A percentile compares a stretch with the other conserved stretches of the same genome.
Evolutionary conservation across 2,113 vertebrate species (phyloP).

Genomic region (Prunella fulvescens): DNA sequence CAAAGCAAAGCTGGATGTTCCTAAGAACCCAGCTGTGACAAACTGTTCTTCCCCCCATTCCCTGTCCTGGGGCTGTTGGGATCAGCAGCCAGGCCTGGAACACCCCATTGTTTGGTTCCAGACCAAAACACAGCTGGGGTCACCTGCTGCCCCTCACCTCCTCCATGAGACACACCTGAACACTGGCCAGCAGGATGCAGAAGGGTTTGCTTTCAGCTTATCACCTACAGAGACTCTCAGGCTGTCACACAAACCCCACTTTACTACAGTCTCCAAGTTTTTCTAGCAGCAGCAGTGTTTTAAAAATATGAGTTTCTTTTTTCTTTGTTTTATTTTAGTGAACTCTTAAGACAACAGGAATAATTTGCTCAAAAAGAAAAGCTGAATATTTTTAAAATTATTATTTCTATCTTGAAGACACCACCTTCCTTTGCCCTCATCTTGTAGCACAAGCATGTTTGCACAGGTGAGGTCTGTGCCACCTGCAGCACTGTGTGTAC

Average conservation of each 20-base stretch:
- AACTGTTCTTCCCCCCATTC: neutral
- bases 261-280: neutral
- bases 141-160: neutral
- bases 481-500: neutral
- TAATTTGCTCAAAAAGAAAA: neutral
- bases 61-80: neutral
- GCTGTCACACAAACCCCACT: neutral
- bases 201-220: neutral
- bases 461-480: neutral
- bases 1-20: neutral
- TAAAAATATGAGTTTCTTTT: neutral
- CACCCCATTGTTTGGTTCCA: neutral
- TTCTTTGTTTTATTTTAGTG: neutral
- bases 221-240: neutral
- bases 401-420: neutral
- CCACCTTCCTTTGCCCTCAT: neutral
- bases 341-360: neutral
- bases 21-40: fast-evolving
- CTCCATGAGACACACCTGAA: fast-evolving
- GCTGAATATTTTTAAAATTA: no score
- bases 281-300: neutral
- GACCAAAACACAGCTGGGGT: fast-evolving
- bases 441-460: neutral
- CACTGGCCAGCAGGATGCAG: neutral
- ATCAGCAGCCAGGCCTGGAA: neutral